A percentile compares a stretch with the other conserved stretches of the same genome.
These are phyloP conservation scores for Megastigmus dorsalis DNA, from an alignment of 2,888 invertebrate species.

Conservation along the genomic window DNA sequence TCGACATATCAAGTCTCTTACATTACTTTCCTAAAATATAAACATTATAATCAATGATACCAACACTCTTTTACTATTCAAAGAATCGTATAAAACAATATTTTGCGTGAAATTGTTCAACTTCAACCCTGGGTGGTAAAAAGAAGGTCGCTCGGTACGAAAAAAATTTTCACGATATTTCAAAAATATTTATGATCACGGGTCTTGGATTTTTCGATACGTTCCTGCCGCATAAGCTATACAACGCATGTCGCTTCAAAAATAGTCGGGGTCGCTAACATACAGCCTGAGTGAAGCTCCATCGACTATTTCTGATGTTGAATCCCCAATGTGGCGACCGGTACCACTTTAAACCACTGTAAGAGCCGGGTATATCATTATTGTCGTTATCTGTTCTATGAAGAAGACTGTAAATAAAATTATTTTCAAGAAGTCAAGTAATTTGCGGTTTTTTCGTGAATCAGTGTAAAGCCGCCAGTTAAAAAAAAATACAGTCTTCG, in stretches of 20 bases:
- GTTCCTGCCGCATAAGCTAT: slow-evolving; percentile 12
- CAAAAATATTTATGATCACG: background rate
- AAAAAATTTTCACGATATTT: too few species aligned
- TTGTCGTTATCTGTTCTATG: too few species aligned
- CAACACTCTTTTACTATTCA: too few species aligned
- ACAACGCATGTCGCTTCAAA: slow-evolving; percentile 40
- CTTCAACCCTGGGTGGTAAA: too few species aligned
- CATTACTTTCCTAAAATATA: too few species aligned
- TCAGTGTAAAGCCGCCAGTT: background rate
- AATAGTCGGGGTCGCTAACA: slow-evolving; percentile 44
- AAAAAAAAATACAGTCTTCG: background rate
- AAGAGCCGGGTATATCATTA: slow-evolving; percentile 16
- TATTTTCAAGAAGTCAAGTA: background rate
- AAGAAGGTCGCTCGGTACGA: too few species aligned
- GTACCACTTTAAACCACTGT: too few species aligned
- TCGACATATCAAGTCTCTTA: too few species aligned
- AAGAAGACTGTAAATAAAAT: background rate
- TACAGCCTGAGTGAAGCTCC: slow-evolving; percentile 21
- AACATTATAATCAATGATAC: too few species aligned
- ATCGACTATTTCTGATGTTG: slow-evolving; percentile 45
- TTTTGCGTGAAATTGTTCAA: too few species aligned
- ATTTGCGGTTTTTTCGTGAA: too few species aligned
- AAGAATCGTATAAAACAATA: too few species aligned
- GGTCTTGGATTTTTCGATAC: background rate
- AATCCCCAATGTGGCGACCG: background rate